Conservation (phyloP, 2,888 invertebrate species). For the Mamestra brassicae region DNA sequence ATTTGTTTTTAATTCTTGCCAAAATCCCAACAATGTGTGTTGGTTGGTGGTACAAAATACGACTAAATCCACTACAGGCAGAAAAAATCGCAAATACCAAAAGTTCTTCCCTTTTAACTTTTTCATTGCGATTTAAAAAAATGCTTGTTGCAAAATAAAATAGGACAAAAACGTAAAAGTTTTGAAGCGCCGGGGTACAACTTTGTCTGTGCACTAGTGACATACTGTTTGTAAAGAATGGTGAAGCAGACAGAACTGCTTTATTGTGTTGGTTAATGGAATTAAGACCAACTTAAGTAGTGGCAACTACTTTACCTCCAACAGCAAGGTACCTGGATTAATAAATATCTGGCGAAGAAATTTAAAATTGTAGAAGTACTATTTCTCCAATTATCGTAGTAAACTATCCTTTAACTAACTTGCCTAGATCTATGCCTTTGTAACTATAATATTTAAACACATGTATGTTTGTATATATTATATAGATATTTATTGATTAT, state of each 20-base stretch:
- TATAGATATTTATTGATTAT: too few relatives aligned
- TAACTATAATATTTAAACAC: too few relatives aligned
- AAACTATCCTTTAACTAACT: too few relatives aligned
- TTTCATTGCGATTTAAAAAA: slow-evolving; percentile 50
- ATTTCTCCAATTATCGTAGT: too few relatives aligned
- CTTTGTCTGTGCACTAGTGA: slow-evolving; percentile 52
- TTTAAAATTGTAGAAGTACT: too few relatives aligned
- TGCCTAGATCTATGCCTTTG: too few relatives aligned
- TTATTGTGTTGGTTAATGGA: not conserved
- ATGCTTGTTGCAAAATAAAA: slow-evolving; percentile 49
- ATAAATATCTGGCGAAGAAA: too few relatives aligned
- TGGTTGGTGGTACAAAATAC: not conserved
- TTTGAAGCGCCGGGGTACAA: slow-evolving; percentile 52
- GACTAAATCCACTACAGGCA: slow-evolving; percentile 3
- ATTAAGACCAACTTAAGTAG: not conserved
- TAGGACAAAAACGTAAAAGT: slow-evolving; percentile 50
- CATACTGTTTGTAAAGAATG: slow-evolving; percentile 32
- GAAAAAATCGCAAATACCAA: slow-evolving; percentile 46
- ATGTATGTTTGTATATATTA: too few relatives aligned
- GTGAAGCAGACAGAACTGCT: not conserved
- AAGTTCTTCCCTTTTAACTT: slow-evolving; percentile 43
- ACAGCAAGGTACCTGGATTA: too few relatives aligned
- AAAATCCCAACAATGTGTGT: not conserved
- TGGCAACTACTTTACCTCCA: too few relatives aligned
- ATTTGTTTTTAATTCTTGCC: not conserved